phyloP scores from a whole-genome alignment of 2,797 vertebrate species.

The Pangasius macronema region DNA sequence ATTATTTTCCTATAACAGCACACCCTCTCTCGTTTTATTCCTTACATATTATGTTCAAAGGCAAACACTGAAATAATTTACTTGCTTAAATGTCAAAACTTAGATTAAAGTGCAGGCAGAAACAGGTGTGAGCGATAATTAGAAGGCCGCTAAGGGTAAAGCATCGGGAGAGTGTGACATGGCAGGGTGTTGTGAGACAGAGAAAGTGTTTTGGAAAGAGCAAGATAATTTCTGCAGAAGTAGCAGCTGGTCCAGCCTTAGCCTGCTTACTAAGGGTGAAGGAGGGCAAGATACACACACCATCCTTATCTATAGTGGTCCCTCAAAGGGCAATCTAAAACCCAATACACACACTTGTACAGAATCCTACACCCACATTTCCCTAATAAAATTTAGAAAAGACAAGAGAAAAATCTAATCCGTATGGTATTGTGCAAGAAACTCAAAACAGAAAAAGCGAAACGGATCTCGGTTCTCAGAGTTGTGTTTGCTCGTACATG shows the following conservation, averaged over 20 bases:
- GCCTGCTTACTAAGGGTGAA: not conserved
- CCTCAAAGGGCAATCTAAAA: no score
- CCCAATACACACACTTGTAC: no score
- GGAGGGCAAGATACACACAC: not conserved
- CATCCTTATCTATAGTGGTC: not conserved
- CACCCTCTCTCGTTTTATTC: not conserved
- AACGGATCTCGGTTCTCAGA: not conserved
- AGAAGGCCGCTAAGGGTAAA: not conserved
- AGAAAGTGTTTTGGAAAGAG: slow-evolving; percentile 9
- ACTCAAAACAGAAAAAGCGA: not conserved
- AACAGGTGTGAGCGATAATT: not conserved
- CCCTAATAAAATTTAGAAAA: no score
- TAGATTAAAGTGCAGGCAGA: not conserved
- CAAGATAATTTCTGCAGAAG: not conserved
- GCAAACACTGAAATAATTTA: not conserved
- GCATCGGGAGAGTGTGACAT: not conserved
- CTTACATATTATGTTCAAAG: not conserved
- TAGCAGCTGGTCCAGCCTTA: not conserved
- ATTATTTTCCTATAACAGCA: not conserved
- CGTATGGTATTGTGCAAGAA: not conserved
- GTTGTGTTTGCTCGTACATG: not conserved
- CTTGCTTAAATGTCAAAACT: not conserved
- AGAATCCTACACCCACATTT: no score
- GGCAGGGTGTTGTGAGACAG: not conserved
- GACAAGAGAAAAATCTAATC: not conserved